Conservation (phyloP, 2,797 vertebrate genomes). For the Vireo griseus region DNA sequence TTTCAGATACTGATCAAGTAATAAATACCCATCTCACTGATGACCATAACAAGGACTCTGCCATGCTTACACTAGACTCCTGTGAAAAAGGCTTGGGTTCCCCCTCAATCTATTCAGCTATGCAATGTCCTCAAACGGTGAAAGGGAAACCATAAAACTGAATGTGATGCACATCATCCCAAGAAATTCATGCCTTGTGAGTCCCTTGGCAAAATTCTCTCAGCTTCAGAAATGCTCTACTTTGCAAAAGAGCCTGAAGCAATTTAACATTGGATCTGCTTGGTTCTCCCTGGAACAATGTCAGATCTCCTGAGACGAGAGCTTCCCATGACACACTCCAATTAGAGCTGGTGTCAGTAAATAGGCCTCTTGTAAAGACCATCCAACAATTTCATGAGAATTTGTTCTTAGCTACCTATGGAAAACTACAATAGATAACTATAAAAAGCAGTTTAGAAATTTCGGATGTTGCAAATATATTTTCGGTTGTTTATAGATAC, state of each 20-base stretch:
- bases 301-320: neutral
- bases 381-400: neutral
- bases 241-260: neutral
- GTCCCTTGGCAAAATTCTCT: neutral
- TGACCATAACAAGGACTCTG: conserved; percentile 47
- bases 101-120: conserved; percentile 16
- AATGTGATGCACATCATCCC: conserved; percentile 26
- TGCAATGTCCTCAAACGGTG: neutral
- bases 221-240: neutral
- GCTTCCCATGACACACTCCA: neutral
- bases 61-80: neutral
- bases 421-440: neutral
- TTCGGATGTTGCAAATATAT: neutral
- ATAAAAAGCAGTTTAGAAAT: neutral
- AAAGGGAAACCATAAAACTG: conserved; percentile 41
- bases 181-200: neutral
- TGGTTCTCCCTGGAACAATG: neutral
- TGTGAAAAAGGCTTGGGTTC: conserved; percentile 24
- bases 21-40: conserved; percentile 43
- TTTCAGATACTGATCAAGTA: conserved; percentile 14
- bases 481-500: neutral
- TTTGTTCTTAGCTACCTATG: neutral
- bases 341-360: neutral
- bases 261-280: neutral
- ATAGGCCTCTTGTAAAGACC: neutral